phyloP scores from a whole-genome alignment of 1,140 invertebrate genomes.

The Rhysida immarginata region DNA sequence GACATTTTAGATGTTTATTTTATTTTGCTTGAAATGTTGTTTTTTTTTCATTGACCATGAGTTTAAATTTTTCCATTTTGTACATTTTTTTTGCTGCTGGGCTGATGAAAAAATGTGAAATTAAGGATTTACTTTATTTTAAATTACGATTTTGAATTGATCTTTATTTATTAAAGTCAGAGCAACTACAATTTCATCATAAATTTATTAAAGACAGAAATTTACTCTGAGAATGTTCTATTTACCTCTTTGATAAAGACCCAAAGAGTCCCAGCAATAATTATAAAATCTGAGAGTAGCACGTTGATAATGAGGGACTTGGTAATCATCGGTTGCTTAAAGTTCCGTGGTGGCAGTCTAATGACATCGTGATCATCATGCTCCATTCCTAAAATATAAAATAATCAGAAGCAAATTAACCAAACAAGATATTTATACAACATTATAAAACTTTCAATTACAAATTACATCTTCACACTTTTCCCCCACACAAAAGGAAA shows the following conservation, averaged over 20 bases:
- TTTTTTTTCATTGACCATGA: too few relatives aligned
- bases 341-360: constrained; percentile 75
- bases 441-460: not conserved
- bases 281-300: constrained; percentile 80
- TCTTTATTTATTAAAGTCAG: too few relatives aligned
- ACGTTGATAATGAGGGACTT: constrained; percentile 75
- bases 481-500: too few relatives aligned
- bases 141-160: too few relatives aligned
- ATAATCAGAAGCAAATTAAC: not conserved
- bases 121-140: too few relatives aligned
- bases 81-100: too few relatives aligned
- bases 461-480: constrained; percentile 3
- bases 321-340: constrained; percentile 86
- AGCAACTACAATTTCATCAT: too few relatives aligned
- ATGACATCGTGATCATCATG: constrained; percentile 94
- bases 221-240: not conserved
- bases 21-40: too few relatives aligned
- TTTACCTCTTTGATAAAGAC: constrained; percentile 87
- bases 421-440: constrained; percentile 3
- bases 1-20: too few relatives aligned
- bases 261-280: constrained; percentile 90
- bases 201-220: not conserved
- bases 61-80: too few relatives aligned
- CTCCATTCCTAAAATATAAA: constrained; percentile 77
- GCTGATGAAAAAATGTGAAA: too few relatives aligned